Evolutionary conservation across 2,888 invertebrate species (phyloP).

Genomic region (Calliopum simillimum): DNA sequence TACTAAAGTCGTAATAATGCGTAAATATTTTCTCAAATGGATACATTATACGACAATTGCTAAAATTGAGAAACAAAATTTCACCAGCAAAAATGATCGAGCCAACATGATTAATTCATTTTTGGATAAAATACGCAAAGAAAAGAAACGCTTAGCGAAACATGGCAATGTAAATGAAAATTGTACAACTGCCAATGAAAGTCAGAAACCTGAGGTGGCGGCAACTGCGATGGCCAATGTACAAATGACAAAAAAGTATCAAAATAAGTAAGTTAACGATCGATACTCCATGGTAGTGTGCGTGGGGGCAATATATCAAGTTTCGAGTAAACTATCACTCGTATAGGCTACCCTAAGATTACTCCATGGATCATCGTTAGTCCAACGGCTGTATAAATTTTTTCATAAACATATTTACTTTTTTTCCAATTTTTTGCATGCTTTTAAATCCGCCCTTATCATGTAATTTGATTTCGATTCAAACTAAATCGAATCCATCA

Average conservation of each 20-base stretch:
- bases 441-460: no score
- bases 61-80: slow-evolving; percentile 61
- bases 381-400: no score
- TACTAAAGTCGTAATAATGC: slow-evolving; percentile 48
- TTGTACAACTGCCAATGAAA: background rate
- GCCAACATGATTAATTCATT: slow-evolving; percentile 64
- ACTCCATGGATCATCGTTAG: no score
- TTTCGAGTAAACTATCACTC: no score
- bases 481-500: no score
- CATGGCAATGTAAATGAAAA: slow-evolving; percentile 17
- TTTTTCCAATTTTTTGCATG: no score
- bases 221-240: slow-evolving; percentile 21
- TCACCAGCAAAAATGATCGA: slow-evolving; percentile 52
- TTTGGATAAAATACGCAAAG: slow-evolving; percentile 62
- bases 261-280: slow-evolving; percentile 65
- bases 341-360: no score
- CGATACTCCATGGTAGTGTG: no score
- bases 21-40: slow-evolving; percentile 64
- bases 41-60: slow-evolving; percentile 63
- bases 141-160: slow-evolving; percentile 53
- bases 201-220: background rate
- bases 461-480: no score
- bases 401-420: no score
- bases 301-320: no score
- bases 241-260: slow-evolving; percentile 60